Evolutionary conservation across 2,888 invertebrate species (phyloP).

Genomic region (Scaeva pyrastri): DNA sequence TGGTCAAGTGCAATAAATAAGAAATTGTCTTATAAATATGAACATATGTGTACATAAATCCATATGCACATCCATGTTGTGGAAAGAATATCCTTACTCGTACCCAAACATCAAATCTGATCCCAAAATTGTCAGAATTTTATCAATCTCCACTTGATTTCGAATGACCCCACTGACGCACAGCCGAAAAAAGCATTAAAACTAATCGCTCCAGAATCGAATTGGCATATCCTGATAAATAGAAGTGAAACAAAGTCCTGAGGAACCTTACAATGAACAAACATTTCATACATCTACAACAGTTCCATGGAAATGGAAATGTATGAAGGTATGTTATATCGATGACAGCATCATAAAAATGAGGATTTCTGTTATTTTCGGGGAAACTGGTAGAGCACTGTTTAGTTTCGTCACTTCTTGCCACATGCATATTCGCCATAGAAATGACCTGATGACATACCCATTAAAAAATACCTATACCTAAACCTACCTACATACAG

Average conservation of each 20-base stretch:
- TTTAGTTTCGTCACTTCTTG: conserved; percentile 15
- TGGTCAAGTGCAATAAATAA: neutral
- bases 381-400: conserved; percentile 14
- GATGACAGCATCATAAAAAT: conserved; percentile 69
- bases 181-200: conserved; percentile 1
- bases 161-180: conserved; percentile 32
- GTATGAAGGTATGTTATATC: conserved; percentile 20
- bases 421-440: conserved; percentile 17
- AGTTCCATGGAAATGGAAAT: conserved; percentile 6
- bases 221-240: conserved; percentile 54
- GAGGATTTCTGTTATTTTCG: conserved; percentile 51
- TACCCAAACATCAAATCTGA: neutral
- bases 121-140: too few relatives aligned
- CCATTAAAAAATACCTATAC: conserved; percentile 51
- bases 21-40: too few relatives aligned
- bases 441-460: conserved; percentile 68
- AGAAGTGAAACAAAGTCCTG: conserved; percentile 36
- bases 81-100: neutral
- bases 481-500: neutral
- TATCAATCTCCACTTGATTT: neutral
- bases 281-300: neutral
- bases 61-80: too few relatives aligned
- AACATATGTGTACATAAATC: too few relatives aligned
- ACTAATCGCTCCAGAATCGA: conserved; percentile 56
- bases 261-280: conserved; percentile 14